Evolutionary conservation across 2,113 vertebrate genomes (phyloP).

Genomic region (Morone saxatilis): DNA sequence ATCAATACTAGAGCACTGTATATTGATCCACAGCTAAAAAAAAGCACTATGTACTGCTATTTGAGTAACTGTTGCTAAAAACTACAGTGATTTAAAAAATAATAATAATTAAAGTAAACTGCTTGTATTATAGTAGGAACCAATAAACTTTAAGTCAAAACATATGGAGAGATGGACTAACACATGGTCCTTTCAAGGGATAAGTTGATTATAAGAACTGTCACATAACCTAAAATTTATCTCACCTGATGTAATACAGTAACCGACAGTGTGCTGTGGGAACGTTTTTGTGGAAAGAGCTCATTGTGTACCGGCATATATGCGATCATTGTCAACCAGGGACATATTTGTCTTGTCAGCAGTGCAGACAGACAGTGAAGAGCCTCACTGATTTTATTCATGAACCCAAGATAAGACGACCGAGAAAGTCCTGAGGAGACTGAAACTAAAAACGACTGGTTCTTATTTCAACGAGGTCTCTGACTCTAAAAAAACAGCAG

Average conservation of each 20-base stretch:
- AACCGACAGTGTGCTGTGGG: too few species aligned
- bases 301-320: not conserved
- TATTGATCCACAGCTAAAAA: conserved; percentile 9
- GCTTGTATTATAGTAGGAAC: too few species aligned
- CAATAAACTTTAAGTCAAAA: too few species aligned
- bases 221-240: not conserved
- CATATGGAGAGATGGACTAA: not conserved
- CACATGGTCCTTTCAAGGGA: not conserved
- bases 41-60: not conserved
- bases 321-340: not conserved
- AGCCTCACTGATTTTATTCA: not conserved
- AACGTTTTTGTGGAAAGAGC: not conserved
- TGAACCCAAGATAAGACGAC: not conserved
- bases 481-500: conserved; percentile 9
- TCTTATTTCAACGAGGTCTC: not conserved
- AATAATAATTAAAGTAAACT: not conserved
- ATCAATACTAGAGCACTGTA: not conserved
- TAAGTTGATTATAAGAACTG: not conserved
- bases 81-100: not conserved
- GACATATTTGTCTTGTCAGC: not conserved
- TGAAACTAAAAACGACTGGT: not conserved
- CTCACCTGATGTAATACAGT: not conserved
- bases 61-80: not conserved
- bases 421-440: not conserved
- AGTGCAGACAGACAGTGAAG: not conserved